Percentiles rank a stretch among this genome's conserved stretches.
phyloP scores from a whole-genome alignment of 2,888 invertebrate genomes.

The Polyploca ridens region DNA sequence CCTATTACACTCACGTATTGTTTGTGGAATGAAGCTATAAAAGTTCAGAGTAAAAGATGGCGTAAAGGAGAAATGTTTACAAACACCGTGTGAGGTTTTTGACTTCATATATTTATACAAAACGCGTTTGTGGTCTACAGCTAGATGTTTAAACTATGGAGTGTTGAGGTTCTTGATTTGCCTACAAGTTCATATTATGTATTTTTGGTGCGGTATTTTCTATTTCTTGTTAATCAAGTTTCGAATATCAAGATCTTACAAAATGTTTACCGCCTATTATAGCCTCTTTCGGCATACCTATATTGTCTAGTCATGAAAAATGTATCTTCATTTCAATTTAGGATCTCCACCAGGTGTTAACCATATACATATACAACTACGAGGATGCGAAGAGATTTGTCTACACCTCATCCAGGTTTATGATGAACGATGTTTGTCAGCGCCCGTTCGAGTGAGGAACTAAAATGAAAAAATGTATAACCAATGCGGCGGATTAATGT shows the following conservation, averaged over 20 bases:
- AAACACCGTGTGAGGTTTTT: constrained; percentile 24
- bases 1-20: constrained; percentile 31
- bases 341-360: not conserved
- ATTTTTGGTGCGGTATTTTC: too few species aligned
- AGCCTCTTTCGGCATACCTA: too few species aligned
- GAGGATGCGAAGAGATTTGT: too few species aligned
- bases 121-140: not conserved
- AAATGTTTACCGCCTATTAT: too few species aligned
- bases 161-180: not conserved
- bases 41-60: constrained; percentile 24
- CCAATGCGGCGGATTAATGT: not conserved
- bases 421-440: too few species aligned
- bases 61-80: constrained; percentile 15
- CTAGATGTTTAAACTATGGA: not conserved
- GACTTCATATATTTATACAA: constrained; percentile 7
- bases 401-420: too few species aligned
- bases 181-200: not conserved
- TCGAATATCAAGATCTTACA: not conserved
- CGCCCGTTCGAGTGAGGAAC: too few species aligned
- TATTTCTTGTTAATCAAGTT: not conserved
- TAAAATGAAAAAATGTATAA: too few species aligned
- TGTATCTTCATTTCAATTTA: not conserved
- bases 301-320: too few species aligned
- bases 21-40: constrained; percentile 32
- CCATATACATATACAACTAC: too few species aligned